Conservation (phyloP, 2,888 invertebrate genomes). For the Cylloceria caligata region DNA sequence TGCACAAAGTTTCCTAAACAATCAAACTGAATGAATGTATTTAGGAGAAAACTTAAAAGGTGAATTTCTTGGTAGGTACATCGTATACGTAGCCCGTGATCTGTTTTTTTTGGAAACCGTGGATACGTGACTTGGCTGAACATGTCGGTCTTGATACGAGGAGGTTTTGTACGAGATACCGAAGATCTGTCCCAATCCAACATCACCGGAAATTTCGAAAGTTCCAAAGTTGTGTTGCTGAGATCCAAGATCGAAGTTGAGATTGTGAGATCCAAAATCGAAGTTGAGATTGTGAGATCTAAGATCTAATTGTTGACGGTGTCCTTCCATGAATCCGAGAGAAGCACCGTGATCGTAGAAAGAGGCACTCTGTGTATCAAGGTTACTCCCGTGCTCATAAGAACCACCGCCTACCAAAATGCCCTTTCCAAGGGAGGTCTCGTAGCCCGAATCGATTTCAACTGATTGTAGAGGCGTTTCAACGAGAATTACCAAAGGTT, state of each 20-base stretch:
- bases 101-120: background rate
- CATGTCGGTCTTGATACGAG: too few species aligned
- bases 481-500: too few species aligned
- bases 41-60: background rate
- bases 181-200: too few species aligned
- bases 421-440: background rate
- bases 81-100: conserved; percentile 33
- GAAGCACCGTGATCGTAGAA: conserved; percentile 1
- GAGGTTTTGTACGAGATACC: too few species aligned
- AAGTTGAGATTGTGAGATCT: conserved; percentile 12
- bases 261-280: too few species aligned
- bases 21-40: too few species aligned
- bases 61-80: conserved; percentile 34
- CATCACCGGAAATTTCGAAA: too few species aligned
- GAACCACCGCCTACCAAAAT: background rate
- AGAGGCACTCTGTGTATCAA: background rate
- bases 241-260: too few species aligned
- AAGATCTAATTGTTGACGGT: conserved; percentile 13
- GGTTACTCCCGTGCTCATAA: background rate
- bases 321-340: background rate
- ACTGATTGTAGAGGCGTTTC: conserved; percentile 10
- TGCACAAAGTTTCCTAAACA: too few species aligned
- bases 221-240: too few species aligned
- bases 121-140: background rate
- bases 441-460: conserved; percentile 23